Evolutionary conservation across 2,888 invertebrate genomes (phyloP).

Genomic region (Adela reaumurella): DNA sequence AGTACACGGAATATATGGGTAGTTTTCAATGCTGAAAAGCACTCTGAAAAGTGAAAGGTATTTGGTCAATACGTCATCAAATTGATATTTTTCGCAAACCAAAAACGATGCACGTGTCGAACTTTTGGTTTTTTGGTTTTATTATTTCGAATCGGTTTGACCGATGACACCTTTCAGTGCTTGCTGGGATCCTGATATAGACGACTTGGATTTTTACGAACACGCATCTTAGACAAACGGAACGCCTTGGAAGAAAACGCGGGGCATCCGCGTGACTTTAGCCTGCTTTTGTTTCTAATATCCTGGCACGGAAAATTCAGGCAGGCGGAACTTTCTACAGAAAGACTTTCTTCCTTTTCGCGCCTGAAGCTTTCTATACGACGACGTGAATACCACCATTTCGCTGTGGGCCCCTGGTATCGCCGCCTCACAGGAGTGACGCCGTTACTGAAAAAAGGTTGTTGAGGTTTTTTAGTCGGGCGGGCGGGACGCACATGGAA

Average conservation of each 20-base stretch:
- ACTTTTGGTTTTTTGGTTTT: conserved; percentile 11
- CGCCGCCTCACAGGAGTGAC: conserved; percentile 23
- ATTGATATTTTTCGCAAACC: too few relatives aligned
- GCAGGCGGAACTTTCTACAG: conserved; percentile 10
- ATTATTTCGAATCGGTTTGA: conserved; percentile 7
- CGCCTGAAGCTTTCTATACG: neutral
- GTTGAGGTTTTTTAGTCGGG: neutral
- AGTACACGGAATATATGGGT: too few relatives aligned
- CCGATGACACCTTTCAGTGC: conserved; percentile 6
- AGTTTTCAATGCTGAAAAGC: too few relatives aligned
- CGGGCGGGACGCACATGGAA: neutral
- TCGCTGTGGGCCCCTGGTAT: conserved; percentile 21
- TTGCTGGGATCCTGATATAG: conserved; percentile 24
- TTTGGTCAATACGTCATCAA: too few relatives aligned
- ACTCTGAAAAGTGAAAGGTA: too few relatives aligned
- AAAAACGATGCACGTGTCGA: neutral
- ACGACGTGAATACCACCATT: neutral
- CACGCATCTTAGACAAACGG: conserved; percentile 16
- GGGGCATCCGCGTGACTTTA: neutral
- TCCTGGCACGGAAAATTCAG: conserved; percentile 12
- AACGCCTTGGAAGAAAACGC: neutral
- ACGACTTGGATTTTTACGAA: conserved; percentile 30
- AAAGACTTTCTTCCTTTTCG: neutral
- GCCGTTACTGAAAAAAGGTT: conserved; percentile 14
- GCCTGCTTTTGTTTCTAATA: conserved; percentile 4